Percentiles rank a stretch among this genome's conserved stretches.
Evolutionary conservation across 2,113 vertebrate genomes (phyloP).

Genomic region (Phyllostomus discolor): DNA sequence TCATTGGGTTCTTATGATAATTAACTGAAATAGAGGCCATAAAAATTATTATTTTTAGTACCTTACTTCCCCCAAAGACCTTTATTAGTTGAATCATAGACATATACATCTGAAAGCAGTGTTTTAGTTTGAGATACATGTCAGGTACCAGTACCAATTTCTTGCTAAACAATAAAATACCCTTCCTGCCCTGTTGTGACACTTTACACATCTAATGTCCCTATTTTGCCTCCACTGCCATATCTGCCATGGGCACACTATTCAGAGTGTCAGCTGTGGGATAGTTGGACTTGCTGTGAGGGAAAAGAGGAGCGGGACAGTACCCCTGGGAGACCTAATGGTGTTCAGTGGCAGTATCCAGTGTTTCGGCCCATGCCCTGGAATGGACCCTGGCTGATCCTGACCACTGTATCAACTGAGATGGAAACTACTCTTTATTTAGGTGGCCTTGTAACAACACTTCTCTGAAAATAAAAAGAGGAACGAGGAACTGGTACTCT

Average conservation of each 20-base stretch:
- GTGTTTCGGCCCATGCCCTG: fast-evolving
- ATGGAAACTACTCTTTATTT: neutral
- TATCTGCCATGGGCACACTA: neutral
- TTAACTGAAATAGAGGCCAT: neutral
- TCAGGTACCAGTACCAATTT: neutral
- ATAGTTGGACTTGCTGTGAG: neutral
- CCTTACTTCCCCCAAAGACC: neutral
- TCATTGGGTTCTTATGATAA: neutral
- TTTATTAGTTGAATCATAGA: neutral
- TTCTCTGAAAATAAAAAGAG: neutral
- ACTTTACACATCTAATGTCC: fast-evolving
- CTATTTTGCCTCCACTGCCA: neutral
- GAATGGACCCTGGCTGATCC: neutral
- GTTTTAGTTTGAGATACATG: neutral
- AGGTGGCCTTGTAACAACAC: neutral
- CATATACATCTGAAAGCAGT: neutral
- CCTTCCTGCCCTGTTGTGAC: too few species aligned
- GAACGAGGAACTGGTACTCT: neutral
- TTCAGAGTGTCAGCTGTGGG: neutral
- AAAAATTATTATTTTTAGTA: neutral
- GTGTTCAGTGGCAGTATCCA: neutral
- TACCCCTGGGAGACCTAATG: neutral
- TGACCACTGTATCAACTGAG: neutral
- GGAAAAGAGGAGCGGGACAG: too few species aligned
- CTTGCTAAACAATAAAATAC: neutral